phyloP scores from a whole-genome alignment of 2,113 vertebrate species.

The Dipodomys ordii region DNA sequence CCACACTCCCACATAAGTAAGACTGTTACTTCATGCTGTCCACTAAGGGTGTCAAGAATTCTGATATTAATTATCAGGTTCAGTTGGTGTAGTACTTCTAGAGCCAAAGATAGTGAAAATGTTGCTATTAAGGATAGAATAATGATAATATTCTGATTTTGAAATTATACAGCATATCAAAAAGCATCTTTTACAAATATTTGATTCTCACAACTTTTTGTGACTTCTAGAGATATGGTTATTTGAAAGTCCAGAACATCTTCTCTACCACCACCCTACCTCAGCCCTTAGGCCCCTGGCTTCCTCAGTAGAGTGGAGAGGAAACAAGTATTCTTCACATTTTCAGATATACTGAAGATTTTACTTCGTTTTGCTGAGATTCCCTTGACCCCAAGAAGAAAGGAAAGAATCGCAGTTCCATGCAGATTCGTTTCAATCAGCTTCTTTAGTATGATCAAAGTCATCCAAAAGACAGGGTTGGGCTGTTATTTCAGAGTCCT shows the following conservation, averaged over 20 bases:
- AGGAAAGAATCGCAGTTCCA: neutral
- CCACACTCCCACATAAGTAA: neutral
- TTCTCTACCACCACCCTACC: neutral
- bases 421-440: neutral
- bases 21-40: neutral
- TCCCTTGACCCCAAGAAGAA: neutral
- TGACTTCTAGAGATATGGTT: neutral
- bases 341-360: neutral
- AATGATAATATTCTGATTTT: neutral
- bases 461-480: neutral
- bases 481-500: neutral
- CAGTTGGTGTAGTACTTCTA: neutral
- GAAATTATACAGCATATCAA: neutral
- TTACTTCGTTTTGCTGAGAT: neutral
- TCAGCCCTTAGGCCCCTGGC: rapidly evolving
- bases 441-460: neutral
- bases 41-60: neutral
- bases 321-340: neutral
- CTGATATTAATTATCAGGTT: neutral
- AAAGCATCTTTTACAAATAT: constrained; percentile 9
- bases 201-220: neutral
- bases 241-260: neutral
- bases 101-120: neutral
- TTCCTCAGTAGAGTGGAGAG: neutral
- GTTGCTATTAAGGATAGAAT: constrained; percentile 6